phyloP scores from a whole-genome alignment of 1,140 invertebrate species.

The Heliconius himera region DNA sequence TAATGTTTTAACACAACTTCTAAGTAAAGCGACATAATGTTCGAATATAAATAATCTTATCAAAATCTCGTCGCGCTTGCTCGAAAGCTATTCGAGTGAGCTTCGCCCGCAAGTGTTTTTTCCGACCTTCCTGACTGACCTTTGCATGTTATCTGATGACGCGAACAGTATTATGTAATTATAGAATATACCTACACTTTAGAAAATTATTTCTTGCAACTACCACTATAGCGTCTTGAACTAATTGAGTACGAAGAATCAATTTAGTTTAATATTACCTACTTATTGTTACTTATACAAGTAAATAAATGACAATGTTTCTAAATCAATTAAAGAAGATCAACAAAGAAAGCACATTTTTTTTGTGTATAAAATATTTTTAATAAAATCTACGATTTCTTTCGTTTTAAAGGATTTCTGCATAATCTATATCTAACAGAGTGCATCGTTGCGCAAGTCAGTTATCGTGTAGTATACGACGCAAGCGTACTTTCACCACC shows the following conservation, averaged over 20 bases:
- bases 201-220: not conserved
- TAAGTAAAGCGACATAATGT: not conserved
- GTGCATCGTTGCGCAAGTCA: conserved; percentile 6
- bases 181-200: not conserved
- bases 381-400: too few species aligned
- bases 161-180: conserved; percentile 2
- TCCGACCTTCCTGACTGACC: conserved; percentile 27
- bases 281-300: not conserved
- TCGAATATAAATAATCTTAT: conserved; percentile 6
- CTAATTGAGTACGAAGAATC: not conserved
- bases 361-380: too few species aligned
- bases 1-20: not conserved
- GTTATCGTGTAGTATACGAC: conserved; percentile 4
- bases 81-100: conserved; percentile 23
- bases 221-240: not conserved
- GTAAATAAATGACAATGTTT: too few species aligned
- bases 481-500: conserved; percentile 22
- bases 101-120: conserved; percentile 21
- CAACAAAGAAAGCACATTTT: too few species aligned
- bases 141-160: conserved; percentile 28
- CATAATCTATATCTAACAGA: not conserved
- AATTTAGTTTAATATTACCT: not conserved
- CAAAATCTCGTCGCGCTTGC: conserved; percentile 18
- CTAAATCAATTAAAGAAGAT: too few species aligned
- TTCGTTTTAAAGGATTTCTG: too few species aligned